Evolutionary conservation across 2,113 vertebrate species (phyloP).

Genomic region (Syngnathus typhle): DNA sequence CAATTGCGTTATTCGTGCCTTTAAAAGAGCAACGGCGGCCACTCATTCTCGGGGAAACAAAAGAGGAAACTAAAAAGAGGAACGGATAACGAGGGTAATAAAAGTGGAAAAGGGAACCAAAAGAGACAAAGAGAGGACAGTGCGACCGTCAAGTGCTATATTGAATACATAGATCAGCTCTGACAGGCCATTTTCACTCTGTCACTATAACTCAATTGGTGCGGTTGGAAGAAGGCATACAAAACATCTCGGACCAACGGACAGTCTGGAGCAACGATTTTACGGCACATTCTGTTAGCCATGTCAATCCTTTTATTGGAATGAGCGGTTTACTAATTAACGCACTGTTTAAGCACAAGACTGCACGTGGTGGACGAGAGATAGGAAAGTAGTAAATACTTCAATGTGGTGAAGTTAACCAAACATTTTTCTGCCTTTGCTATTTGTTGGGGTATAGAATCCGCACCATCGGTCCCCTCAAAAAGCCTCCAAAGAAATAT

Average conservation of each 20-base stretch:
- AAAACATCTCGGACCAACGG: constrained; percentile 25
- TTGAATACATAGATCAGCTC: constrained; percentile 56
- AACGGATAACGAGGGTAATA: constrained; percentile 38
- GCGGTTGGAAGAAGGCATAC: constrained; percentile 26
- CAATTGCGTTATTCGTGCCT: constrained; percentile 12
- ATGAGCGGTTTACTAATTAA: constrained; percentile 35
- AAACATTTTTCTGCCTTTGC: constrained; percentile 7
- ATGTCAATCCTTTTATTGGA: background rate
- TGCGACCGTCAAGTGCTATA: constrained; percentile 33
- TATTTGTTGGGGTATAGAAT: background rate
- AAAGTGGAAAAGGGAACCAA: constrained; percentile 32
- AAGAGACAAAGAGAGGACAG: constrained; percentile 27
- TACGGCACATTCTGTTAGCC: background rate
- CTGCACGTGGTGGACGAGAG: background rate
- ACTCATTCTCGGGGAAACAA: constrained; percentile 16
- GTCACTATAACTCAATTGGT: constrained; percentile 56
- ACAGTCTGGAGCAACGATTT: background rate
- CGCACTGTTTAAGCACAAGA: constrained; percentile 5
- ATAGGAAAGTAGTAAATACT: constrained; percentile 25
- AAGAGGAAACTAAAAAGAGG: background rate
- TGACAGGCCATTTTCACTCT: constrained; percentile 60
- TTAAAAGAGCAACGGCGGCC: constrained; percentile 9
- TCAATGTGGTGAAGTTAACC: constrained; percentile 1
- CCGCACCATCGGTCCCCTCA: background rate
- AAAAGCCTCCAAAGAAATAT: background rate